Conservation (phyloP, 2,888 invertebrate genomes). For the Leptopilina myrica region DNA sequence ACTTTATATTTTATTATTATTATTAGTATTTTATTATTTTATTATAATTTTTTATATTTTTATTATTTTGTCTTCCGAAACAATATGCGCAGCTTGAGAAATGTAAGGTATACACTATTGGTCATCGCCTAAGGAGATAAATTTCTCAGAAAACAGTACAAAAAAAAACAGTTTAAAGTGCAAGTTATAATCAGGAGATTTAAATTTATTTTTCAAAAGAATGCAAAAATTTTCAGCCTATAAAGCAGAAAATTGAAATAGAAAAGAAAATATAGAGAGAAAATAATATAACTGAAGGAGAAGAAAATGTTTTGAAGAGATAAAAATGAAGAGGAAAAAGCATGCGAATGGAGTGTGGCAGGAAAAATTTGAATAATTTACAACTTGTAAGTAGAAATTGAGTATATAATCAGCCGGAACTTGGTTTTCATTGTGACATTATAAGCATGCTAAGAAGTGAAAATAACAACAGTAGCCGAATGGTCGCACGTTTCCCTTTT, state of each 20-base stretch:
- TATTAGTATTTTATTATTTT: too few relatives aligned
- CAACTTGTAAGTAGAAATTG: slow-evolving; percentile 67
- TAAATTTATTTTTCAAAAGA: too few relatives aligned
- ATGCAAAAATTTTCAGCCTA: too few relatives aligned
- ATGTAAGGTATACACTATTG: neutral
- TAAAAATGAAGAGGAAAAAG: slow-evolving; percentile 9
- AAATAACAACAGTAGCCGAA: slow-evolving; percentile 59
- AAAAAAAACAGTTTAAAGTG: too few relatives aligned
- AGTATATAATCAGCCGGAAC: slow-evolving; percentile 67
- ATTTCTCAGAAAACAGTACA: too few relatives aligned
- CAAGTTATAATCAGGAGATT: too few relatives aligned
- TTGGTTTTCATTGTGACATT: slow-evolving; percentile 63
- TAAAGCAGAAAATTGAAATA: neutral
- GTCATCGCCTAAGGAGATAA: neutral
- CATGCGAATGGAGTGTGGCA: slow-evolving; percentile 34
- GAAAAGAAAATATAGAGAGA: neutral
- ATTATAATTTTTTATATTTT: too few relatives aligned
- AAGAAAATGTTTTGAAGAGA: slow-evolving; percentile 8
- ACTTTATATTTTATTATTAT: too few relatives aligned
- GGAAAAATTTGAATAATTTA: slow-evolving; percentile 66
- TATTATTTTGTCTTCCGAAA: neutral
- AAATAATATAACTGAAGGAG: neutral
- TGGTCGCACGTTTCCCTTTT: slow-evolving; percentile 45
- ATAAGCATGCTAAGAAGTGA: slow-evolving; percentile 61
- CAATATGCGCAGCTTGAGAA: neutral